These are phyloP conservation scores for Pachycephus smyrnensis DNA, from an alignment of 2,888 invertebrate genomes.

Conservation along the genomic window DNA sequence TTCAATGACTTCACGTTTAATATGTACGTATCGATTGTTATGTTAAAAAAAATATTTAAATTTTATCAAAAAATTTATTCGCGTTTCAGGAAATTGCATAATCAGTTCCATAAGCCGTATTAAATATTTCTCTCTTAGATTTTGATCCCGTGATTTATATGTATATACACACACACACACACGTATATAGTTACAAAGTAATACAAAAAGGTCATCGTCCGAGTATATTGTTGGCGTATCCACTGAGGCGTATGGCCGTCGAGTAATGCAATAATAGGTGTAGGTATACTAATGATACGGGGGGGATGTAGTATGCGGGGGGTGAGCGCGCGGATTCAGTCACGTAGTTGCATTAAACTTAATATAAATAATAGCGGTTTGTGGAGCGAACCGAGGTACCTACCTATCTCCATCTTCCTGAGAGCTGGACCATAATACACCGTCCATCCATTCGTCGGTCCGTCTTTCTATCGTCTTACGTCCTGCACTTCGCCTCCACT, in stretches of 20 bases:
- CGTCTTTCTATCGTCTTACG: conserved; percentile 15
- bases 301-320: conserved; percentile 31
- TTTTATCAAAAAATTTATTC: not conserved
- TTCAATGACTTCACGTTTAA: not conserved
- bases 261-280: conserved; percentile 66
- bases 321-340: conserved; percentile 59
- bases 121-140: not conserved
- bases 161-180: not conserved
- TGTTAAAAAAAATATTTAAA: not conserved
- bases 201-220: not conserved
- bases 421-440: conserved; percentile 57
- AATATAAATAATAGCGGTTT: conserved; percentile 68
- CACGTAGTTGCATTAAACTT: conserved; percentile 68
- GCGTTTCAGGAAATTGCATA: not conserved
- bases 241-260: conserved; percentile 36
- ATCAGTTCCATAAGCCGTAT: not conserved
- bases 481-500: conserved; percentile 60
- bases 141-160: not conserved
- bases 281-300: conserved; percentile 65
- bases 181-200: not conserved
- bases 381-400: conserved; percentile 54
- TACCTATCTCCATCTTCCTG: conserved; percentile 63
- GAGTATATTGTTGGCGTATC: not conserved
- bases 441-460: conserved; percentile 31
- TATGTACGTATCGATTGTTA: not conserved